Conservation (phyloP, 53 echinoderm and acorn worm species). For the Astropecten irregularis region DNA sequence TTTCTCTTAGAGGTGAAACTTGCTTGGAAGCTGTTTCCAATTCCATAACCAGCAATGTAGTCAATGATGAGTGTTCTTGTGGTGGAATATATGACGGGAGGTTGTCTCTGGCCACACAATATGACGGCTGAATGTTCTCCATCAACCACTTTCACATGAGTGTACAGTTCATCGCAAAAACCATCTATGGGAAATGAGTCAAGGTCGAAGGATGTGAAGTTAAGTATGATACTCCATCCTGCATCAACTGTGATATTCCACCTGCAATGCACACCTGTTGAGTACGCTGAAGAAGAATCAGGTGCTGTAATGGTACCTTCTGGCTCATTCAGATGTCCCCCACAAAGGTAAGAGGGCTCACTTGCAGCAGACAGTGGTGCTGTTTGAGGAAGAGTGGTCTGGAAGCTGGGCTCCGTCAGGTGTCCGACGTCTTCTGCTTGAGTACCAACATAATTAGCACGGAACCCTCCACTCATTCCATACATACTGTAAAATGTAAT, state of each 20-base stretch:
- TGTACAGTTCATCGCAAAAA: slow-evolving; percentile 28
- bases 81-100: not conserved
- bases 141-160: slow-evolving; percentile 31
- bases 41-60: slow-evolving; percentile 14
- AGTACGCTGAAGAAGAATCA: not conserved
- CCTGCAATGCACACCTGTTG: not conserved
- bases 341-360: not conserved
- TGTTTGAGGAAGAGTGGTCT: not conserved
- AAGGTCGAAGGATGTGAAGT: slow-evolving; percentile 25
- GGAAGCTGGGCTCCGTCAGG: not conserved
- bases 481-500: slow-evolving; percentile 4
- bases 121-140: not conserved
- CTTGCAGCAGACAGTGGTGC: not conserved
- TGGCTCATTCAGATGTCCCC: not conserved
- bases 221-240: slow-evolving; percentile 2
- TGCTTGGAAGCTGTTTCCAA: slow-evolving; percentile 25
- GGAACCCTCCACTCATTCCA: slow-evolving; percentile 23
- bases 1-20: not conserved
- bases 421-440: not conserved
- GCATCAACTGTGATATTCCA: slow-evolving; percentile 49
- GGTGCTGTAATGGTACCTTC: slow-evolving; percentile 10
- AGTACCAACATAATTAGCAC: slow-evolving; percentile 13
- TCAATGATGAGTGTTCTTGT: slow-evolving; percentile 16
- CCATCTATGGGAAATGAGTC: slow-evolving; percentile 4
- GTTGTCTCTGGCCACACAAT: slow-evolving; percentile 35